Percentiles rank a stretch among this genome's conserved stretches.
Evolutionary conservation across 2,797 vertebrate genomes (phyloP).

Genomic region (Sebastes minor): DNA sequence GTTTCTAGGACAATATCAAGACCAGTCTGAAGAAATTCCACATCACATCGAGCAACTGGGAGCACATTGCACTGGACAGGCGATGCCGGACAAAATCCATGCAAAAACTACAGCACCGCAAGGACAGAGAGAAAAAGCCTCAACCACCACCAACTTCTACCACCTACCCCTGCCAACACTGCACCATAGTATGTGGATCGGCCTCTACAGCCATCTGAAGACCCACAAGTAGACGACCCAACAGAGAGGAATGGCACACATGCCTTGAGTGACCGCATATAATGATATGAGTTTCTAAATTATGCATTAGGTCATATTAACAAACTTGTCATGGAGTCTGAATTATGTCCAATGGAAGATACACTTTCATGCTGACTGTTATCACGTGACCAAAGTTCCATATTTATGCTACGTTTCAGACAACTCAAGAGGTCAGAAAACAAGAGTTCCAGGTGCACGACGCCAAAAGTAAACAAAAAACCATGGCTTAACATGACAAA

Average conservation of each 20-base stretch:
- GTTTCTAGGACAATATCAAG: neutral
- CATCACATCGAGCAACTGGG: neutral
- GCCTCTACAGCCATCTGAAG: neutral
- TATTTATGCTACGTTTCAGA: too few species aligned
- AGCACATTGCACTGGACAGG: neutral
- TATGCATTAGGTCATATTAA: constrained; percentile 36
- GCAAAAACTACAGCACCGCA: neutral
- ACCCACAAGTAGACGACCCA: neutral
- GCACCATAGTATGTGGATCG: neutral
- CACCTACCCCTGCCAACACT: neutral
- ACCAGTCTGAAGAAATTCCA: neutral
- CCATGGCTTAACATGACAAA: too few species aligned
- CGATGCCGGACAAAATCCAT: neutral
- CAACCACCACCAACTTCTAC: neutral
- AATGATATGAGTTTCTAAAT: constrained; percentile 24
- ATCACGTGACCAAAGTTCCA: neutral
- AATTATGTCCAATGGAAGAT: neutral
- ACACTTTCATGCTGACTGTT: neutral
- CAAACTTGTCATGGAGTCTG: constrained; percentile 1
- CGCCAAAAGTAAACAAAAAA: fast-evolving
- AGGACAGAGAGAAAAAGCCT: neutral
- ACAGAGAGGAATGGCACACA: neutral
- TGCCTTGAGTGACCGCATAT: neutral
- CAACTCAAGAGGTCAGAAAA: too few species aligned
- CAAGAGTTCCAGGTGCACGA: too few species aligned